A percentile compares a stretch with the other conserved stretches of the same genome.
Conservation (phyloP, 2,888 invertebrate genomes). For the Diarsia dahlii region DNA sequence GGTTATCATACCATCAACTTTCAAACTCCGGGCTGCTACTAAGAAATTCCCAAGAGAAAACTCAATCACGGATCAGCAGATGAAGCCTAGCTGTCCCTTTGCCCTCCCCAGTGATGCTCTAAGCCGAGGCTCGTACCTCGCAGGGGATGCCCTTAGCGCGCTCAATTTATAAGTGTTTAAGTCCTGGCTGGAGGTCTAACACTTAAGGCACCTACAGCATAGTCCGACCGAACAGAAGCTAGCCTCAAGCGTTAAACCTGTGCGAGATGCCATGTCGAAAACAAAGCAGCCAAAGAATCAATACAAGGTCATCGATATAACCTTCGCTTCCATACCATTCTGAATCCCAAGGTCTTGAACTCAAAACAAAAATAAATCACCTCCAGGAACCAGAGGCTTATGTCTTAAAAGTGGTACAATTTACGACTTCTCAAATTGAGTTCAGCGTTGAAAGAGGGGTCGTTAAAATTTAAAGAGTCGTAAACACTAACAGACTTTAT, state of each 20-base stretch:
- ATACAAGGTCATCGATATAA: slow-evolving; percentile 3
- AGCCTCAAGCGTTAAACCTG: too few relatives aligned
- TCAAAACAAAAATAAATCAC: slow-evolving; percentile 36
- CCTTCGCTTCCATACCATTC: slow-evolving; percentile 4
- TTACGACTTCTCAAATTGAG: slow-evolving; percentile 50
- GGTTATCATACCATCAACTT: neutral
- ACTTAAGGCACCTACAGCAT: too few relatives aligned
- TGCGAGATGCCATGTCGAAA: neutral
- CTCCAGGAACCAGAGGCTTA: slow-evolving; percentile 18
- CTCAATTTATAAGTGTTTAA: too few relatives aligned
- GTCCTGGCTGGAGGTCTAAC: too few relatives aligned
- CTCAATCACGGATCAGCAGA: neutral
- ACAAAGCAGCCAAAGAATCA: neutral
- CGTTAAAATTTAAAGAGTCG: slow-evolving; percentile 47
- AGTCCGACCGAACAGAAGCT: too few relatives aligned
- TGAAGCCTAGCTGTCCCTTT: too few relatives aligned
- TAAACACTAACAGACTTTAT: slow-evolving; percentile 41
- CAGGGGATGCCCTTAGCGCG: too few relatives aligned
- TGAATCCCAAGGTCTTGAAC: slow-evolving; percentile 29
- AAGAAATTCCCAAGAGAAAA: neutral
- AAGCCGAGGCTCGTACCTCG: too few relatives aligned
- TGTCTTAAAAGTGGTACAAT: slow-evolving; percentile 17
- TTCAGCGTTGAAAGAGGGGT: slow-evolving; percentile 34
- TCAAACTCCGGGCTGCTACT: neutral
- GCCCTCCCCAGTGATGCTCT: too few relatives aligned